Base-by-base conservation (phyloP, 2,113 vertebrate species). In the Apus apus region DNA sequence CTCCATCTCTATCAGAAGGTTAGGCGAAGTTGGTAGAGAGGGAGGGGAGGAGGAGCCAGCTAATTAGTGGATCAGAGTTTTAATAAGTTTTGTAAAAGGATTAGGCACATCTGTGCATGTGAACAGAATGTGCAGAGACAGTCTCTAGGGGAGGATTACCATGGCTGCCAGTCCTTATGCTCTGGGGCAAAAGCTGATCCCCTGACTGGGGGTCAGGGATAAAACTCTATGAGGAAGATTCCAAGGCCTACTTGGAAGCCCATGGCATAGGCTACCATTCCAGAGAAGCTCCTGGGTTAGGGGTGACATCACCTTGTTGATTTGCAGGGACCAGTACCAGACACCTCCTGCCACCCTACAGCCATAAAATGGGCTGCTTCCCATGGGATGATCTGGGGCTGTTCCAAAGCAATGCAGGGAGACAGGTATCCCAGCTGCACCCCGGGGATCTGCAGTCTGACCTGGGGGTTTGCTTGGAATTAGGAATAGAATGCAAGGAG, bases 41-140 rank as follows among this genome's bases (percentile, higher is more conserved):
- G 43, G 75, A 8, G 82, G 54, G 53, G 61, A 46, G 68, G 20
- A 38, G 60, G 7, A 62, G 61, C 14, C 53, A 9, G 83, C 80
- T 95, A 90, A 95, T 96, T 89, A 96, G 90, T 23, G 62, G 66
- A 65, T 90, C 50, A 16, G 80, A 68, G 80, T 54, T 96, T 92
- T 95, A 96, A 75, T 93, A 87, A 94, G 89, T 95, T 95, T 87
- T 82, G 85, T 95, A 95, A 96, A 95, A 79, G 94, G 96, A 96
- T 97, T 96, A 96, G 90, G 54, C 68, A 50, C 90, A 86, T 97
- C 92, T 85, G 51, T 75, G 83, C 83, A 2, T 57, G 67, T 50
- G 89, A 93, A 71, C 88, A 43, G 90, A 96, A 96, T 92, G 70
- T 26, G 76, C 80, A 87, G 94, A 92, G 94, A 82, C 93, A 93